These are phyloP conservation scores for Cebidichthys violaceus DNA, from an alignment of 2,113 vertebrate species.

Conservation along the genomic window DNA sequence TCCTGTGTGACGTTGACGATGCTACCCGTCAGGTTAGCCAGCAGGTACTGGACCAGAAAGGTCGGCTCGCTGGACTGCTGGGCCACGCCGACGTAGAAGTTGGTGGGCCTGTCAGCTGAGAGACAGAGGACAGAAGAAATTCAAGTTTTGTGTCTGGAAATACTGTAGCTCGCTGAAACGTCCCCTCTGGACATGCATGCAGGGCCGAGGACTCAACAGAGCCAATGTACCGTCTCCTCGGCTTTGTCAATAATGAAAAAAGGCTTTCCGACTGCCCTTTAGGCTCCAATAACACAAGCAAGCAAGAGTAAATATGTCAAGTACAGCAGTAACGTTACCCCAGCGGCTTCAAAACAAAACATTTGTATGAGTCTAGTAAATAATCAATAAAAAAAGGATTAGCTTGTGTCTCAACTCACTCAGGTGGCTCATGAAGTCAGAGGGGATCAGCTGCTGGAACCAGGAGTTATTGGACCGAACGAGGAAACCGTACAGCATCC, in stretches of 20 bases:
- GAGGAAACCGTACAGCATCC: slow-evolving; percentile 91
- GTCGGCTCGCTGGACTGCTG: slow-evolving; percentile 72
- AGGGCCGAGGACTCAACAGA: not conserved
- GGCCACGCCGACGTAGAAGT: slow-evolving; percentile 89
- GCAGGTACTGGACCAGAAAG: slow-evolving; percentile 85
- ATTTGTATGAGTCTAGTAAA: not conserved
- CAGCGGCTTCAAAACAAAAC: not conserved
- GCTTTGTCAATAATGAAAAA: not conserved
- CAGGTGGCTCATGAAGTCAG: slow-evolving; percentile 79
- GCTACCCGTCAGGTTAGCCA: slow-evolving; percentile 91
- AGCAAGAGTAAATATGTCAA: not conserved
- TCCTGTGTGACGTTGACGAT: slow-evolving; percentile 84
- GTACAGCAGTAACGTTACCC: too few relatives aligned
- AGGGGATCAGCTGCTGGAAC: slow-evolving; percentile 88
- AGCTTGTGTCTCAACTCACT: slow-evolving; percentile 76
- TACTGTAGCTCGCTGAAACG: not conserved
- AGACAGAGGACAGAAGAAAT: not conserved
- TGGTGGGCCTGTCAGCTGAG: slow-evolving; percentile 84
- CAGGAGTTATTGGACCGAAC: slow-evolving; percentile 92
- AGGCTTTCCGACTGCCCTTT: not conserved
- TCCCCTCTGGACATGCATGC: not conserved
- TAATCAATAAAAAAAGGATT: not conserved
- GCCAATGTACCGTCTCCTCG: not conserved
- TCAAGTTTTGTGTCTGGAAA: not conserved
- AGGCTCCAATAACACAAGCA: not conserved